Evolutionary conservation across 2,113 vertebrate species (phyloP).

Genomic region (Dromaius novaehollandiae): DNA sequence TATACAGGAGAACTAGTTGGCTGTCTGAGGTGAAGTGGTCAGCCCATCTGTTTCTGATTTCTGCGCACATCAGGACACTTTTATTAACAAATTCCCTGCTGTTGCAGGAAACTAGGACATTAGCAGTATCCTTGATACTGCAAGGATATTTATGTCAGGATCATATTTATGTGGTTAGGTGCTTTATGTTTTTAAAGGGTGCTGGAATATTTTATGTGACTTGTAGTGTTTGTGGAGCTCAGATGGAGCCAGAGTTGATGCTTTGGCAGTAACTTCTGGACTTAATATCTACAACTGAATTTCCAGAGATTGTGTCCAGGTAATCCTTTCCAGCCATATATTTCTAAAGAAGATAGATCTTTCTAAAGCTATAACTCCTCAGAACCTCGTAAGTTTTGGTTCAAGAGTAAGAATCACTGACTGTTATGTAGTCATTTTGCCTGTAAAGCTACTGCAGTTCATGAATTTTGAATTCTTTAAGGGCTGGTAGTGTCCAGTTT

Average conservation of each 20-base stretch:
- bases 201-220: neutral
- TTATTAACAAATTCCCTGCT: neutral
- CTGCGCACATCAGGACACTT: neutral
- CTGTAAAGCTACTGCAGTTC: neutral
- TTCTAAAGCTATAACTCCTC: neutral
- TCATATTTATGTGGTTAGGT: neutral
- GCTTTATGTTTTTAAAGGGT: neutral
- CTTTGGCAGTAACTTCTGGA: neutral
- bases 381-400: neutral
- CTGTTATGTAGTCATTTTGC: neutral
- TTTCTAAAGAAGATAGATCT: neutral
- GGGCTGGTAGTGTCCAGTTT: neutral
- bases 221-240: neutral
- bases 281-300: neutral
- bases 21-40: neutral
- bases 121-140: neutral
- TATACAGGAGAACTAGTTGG: neutral
- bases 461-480: neutral
- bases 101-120: neutral
- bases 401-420: neutral
- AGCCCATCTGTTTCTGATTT: neutral
- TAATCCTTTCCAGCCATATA: neutral
- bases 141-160: neutral
- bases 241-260: neutral
- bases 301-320: neutral